A percentile compares a stretch with the other conserved stretches of the same genome.
Evolutionary conservation across 2,888 invertebrate species (phyloP).

Genomic region (Parnassius glacialis): DNA sequence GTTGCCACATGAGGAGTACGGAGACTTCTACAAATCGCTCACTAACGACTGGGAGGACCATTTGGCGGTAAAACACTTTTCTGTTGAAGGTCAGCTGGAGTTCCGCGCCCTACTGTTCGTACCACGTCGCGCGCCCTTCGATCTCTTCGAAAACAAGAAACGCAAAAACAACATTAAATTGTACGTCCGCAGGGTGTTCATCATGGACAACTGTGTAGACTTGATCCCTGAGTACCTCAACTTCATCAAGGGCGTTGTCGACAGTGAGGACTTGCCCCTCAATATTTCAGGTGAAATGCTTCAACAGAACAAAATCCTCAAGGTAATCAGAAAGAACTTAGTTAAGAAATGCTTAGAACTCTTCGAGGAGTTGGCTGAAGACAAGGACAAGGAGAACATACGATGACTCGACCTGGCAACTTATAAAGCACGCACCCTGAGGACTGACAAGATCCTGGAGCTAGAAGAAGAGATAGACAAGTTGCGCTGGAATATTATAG

Average conservation of each 20-base stretch:
- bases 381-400: conserved; percentile 98
- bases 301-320: conserved; percentile 99
- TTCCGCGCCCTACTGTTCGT: conserved; percentile 96
- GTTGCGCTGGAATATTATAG: too few species aligned
- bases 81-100: conserved; percentile 95
- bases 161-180: conserved; percentile 99
- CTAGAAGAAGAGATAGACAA: too few species aligned
- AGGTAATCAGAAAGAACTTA: conserved; percentile 99
- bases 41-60: conserved; percentile 99
- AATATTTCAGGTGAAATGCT: conserved; percentile 99
- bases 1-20: conserved; percentile 97
- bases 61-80: conserved; percentile 97
- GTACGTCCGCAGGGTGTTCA: conserved; percentile 98
- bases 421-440: too few species aligned
- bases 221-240: conserved; percentile 99
- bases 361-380: conserved; percentile 97
- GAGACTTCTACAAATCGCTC: conserved; percentile 98
- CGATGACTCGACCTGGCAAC: too few species aligned
- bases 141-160: conserved; percentile 98
- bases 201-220: conserved; percentile 99
- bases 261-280: conserved; percentile 98
- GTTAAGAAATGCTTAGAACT: conserved; percentile 99
- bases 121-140: conserved; percentile 96
- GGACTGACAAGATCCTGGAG: too few species aligned
- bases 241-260: conserved; percentile 98